Base-by-base conservation (phyloP, 2,113 vertebrate genomes). In the Ahaetulla prasina region DNA sequence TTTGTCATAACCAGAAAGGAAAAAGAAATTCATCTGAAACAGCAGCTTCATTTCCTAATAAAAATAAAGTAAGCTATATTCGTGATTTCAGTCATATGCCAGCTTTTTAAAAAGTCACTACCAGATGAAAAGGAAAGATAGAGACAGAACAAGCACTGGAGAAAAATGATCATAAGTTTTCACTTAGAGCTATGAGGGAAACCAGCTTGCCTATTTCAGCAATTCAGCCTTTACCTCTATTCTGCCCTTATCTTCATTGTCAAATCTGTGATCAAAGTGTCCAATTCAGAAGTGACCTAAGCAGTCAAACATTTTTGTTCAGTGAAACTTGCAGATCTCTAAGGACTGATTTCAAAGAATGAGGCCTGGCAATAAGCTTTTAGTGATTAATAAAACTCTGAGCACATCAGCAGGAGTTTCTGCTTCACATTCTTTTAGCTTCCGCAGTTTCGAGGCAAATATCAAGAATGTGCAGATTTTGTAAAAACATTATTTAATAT, bases 1-100 rank as follows among this genome's bases (percentile, higher is more conserved):
- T 96, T 95, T 96, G 95, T 97, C 97, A 96, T 96, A 97, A 95
- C 92, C 57, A 95, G 96, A 96, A 95, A 94, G 90, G 25, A 22
- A 25, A 80, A 12, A 50, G 12, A 91, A 10, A 49, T 90, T 94
- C 93, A 95, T 91, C 91, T 92, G 89, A 92, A 96, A 94, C 93
- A 95, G 90, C 94, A 93, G 74, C 91, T 90, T 91, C 94, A 35
- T 94, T 92, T 93, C 92, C 84, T 86, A 93, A 92, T 85, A 90
- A 95, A 96, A 96, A 60, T 94, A 94, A 93, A 95, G 57, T 93
- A 93, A 93, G 74, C 86, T 16, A 1, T 94, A 95, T 96, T 90
- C 57, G 91, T 94, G 90, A 96, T 87, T 87, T 95, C 91, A 89
- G 80, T 90, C 0, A 0, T 54, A 88, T 2, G 60, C 53, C 63